Percentiles rank a stretch among this genome's conserved stretches.
Conservation (phyloP, 2,888 invertebrate genomes). For the Agrotis exclamationis region DNA sequence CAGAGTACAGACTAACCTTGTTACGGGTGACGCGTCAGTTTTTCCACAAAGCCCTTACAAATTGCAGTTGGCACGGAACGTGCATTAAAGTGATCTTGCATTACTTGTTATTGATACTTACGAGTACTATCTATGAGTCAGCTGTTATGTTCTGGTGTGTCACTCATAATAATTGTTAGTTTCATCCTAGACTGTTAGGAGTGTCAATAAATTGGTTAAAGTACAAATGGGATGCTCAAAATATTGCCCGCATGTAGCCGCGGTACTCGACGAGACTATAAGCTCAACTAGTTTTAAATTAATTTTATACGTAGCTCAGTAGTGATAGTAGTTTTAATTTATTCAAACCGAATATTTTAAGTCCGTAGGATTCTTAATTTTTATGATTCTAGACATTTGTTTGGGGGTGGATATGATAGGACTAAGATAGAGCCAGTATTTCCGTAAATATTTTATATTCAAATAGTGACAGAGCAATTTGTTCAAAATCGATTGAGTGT, state of each 20-base stretch:
- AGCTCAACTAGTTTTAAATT: slow-evolving; percentile 77
- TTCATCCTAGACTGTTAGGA: slow-evolving; percentile 20
- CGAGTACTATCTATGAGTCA: slow-evolving; percentile 40
- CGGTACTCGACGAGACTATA: slow-evolving; percentile 64
- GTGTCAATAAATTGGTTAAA: slow-evolving; percentile 49
- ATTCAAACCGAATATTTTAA: slow-evolving; percentile 63
- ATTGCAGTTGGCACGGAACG: slow-evolving; percentile 57
- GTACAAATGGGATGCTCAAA: slow-evolving; percentile 62
- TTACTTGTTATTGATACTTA: slow-evolving; percentile 47
- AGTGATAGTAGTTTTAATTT: slow-evolving; percentile 77
- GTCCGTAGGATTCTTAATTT: slow-evolving; percentile 37
- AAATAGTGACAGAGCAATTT: no score
- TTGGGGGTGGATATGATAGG: slow-evolving; percentile 59
- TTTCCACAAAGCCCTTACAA: slow-evolving; percentile 48
- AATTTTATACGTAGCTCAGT: slow-evolving; percentile 55
- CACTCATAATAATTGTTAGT: slow-evolving; percentile 34
- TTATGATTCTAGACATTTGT: slow-evolving; percentile 56
- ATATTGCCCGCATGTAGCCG: slow-evolving; percentile 51
- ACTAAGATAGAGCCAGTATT: slow-evolving; percentile 52
- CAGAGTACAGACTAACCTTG: slow-evolving; percentile 59
- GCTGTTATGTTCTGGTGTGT: slow-evolving; percentile 36
- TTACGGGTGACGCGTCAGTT: slow-evolving; percentile 48
- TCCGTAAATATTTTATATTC: slow-evolving; percentile 10
- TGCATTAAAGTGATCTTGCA: slow-evolving; percentile 57
- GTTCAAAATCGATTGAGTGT: slow-evolving; percentile 19